Conservation (phyloP, 2,888 invertebrate genomes). For the Conus canariensis region DNA sequence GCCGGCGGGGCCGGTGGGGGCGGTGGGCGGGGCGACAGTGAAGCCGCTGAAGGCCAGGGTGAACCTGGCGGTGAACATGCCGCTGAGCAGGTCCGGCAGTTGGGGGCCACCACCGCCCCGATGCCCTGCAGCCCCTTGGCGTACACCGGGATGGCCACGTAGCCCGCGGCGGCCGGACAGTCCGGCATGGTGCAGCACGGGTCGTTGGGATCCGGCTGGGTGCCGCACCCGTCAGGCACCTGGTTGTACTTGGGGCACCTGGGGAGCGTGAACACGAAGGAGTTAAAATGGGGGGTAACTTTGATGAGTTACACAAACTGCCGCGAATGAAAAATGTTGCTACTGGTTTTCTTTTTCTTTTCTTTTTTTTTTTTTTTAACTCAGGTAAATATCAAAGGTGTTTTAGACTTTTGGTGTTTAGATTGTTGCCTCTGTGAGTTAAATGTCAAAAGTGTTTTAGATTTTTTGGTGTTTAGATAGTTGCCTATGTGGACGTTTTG, state of each 20-base stretch:
- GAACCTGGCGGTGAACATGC: constrained; percentile 51
- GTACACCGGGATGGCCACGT: constrained; percentile 63
- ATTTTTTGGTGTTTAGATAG: too few relatives aligned
- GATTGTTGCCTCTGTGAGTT: too few relatives aligned
- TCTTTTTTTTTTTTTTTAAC: too few relatives aligned
- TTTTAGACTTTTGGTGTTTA: too few relatives aligned
- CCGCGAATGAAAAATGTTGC: neutral
- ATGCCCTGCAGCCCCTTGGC: constrained; percentile 58
- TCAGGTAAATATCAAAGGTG: too few relatives aligned
- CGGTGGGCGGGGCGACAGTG: constrained; percentile 64
- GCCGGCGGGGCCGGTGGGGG: constrained; percentile 35
- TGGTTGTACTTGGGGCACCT: constrained; percentile 66
- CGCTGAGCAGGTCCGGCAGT: constrained; percentile 45
- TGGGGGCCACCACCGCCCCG: constrained; percentile 63
- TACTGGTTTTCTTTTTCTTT: neutral
- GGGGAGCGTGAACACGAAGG: neutral
- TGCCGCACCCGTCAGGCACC: constrained; percentile 58
- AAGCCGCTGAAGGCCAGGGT: constrained; percentile 53
- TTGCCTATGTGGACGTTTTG: too few relatives aligned
- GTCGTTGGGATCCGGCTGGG: constrained; percentile 61
- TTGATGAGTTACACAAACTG: neutral
- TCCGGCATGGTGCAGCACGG: constrained; percentile 61
- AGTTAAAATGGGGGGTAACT: neutral
- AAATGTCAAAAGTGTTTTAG: too few relatives aligned
- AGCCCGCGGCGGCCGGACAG: constrained; percentile 44